Base-by-base conservation (phyloP, 2,797 vertebrate genomes). In the Sebastes oblongus region DNA sequence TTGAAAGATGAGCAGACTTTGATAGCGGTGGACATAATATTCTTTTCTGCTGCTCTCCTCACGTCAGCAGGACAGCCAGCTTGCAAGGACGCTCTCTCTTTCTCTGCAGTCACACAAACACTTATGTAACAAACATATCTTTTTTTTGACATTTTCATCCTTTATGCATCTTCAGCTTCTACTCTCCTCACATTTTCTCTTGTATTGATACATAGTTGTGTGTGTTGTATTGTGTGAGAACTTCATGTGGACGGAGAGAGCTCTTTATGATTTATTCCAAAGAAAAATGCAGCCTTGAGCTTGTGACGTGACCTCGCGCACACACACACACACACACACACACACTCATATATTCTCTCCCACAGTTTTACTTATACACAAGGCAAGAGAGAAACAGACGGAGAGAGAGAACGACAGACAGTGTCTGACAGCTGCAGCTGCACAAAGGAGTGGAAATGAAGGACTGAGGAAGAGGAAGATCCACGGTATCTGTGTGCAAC, bases 231-330 rank as follows among this genome's bases (percentile, higher is more conserved):
- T 82, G 77, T 85, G 77, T 85, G 81, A 68, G 73, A 88, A 87
- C 69, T 71, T 62, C 3, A 67, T 66, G 75, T 61, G 30, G 56
- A 89, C 60, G 39, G 80, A 68, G 60, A 66, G 69, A 80, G 46
- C 4, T 74, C 66, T 84, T 84, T 81, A 73, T 81, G 80, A 92
- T 90, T 92, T 90, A 86, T 90, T 81, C 74, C 78, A 80, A 79
- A 78, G 62, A 81, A 80, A 88, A 85, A 81, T 8, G 32, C 58
- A 88, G 81, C 93, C 93, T 93, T 94, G 93, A 94, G 90, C 90
- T 91, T 62, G 65, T 83, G 83, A 90, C 87, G 83, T 13, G 61
- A 86, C 68, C 84, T 16, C 25, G 36, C 30, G 27, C 68, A 73
- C 61, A 24, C 25, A 50, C 67, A 76, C 61, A 24, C 25, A 55